phyloP scores from a whole-genome alignment of 2,113 vertebrate genomes.

The Aleadryas rufinucha region DNA sequence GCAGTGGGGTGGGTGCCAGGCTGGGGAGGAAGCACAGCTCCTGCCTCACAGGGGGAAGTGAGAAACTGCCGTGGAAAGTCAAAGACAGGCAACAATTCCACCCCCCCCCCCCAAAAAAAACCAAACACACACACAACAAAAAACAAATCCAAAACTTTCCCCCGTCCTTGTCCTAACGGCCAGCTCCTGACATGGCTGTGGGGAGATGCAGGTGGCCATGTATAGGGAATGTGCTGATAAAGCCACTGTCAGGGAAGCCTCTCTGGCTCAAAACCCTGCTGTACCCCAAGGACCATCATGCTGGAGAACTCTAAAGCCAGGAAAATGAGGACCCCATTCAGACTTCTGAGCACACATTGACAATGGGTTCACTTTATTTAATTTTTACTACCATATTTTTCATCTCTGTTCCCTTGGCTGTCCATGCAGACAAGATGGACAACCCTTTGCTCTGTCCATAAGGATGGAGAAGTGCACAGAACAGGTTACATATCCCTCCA shows the following conservation, averaged over 20 bases:
- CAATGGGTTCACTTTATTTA: neutral
- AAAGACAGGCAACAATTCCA: neutral
- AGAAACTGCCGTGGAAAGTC: constrained; percentile 43
- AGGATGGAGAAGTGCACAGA: neutral
- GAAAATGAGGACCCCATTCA: neutral
- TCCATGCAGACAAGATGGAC: neutral
- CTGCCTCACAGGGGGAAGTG: constrained; percentile 44
- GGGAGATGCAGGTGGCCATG: neutral
- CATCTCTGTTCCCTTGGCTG: neutral
- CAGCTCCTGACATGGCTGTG: accelerated
- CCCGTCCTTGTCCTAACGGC: neutral
- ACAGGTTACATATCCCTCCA: neutral
- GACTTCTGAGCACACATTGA: neutral
- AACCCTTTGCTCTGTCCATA: neutral
- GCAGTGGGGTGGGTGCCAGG: neutral
- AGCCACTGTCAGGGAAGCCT: neutral
- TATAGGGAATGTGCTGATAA: neutral
- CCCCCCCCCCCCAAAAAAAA: neutral
- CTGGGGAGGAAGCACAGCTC: constrained; percentile 2
- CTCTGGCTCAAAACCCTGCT: neutral
- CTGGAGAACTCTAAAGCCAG: neutral
- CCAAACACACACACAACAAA: too few species aligned
- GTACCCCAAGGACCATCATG: accelerated
- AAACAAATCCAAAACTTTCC: too few species aligned
- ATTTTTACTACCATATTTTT: neutral